These are phyloP conservation scores for Gymnocephalus cernua DNA, from an alignment of 2,113 vertebrate species.

Conservation along the genomic window DNA sequence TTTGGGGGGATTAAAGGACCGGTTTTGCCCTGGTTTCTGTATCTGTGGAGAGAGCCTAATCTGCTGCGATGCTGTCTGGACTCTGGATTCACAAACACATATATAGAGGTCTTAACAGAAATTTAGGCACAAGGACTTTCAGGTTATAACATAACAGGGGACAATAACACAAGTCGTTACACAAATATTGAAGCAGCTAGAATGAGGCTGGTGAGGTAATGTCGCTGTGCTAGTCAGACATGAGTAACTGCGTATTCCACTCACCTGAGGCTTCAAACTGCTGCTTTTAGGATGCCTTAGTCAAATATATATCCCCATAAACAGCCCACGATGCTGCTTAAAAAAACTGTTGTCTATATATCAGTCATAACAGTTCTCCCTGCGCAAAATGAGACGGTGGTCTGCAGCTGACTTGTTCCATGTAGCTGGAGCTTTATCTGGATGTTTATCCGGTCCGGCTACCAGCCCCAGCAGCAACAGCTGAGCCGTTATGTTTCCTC, in stretches of 20 bases:
- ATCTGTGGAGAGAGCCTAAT: background rate
- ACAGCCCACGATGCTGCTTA: background rate
- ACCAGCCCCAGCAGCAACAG: constrained; percentile 15
- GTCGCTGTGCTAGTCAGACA: constrained; percentile 2
- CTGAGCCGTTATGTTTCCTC: background rate
- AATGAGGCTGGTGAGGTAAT: background rate
- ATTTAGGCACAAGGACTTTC: constrained; percentile 29
- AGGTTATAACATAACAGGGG: constrained; percentile 19
- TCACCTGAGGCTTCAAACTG: constrained; percentile 64
- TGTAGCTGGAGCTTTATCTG: constrained; percentile 12
- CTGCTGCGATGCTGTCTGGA: background rate
- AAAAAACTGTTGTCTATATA: background rate
- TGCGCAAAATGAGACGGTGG: constrained; percentile 5
- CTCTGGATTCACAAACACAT: background rate
- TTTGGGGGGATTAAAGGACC: background rate
- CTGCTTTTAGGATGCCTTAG: background rate
- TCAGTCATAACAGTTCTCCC: constrained; percentile 30
- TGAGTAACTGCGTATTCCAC: constrained; percentile 28
- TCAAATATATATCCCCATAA: background rate
- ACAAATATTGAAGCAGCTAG: background rate
- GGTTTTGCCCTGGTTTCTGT: background rate
- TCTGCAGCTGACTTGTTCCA: constrained; percentile 29
- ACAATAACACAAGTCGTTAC: constrained; percentile 14
- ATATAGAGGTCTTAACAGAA: background rate
- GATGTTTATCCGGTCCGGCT: constrained; percentile 19